Conservation (phyloP, 1,140 invertebrate species). For the Papilio glaucus region DNA sequence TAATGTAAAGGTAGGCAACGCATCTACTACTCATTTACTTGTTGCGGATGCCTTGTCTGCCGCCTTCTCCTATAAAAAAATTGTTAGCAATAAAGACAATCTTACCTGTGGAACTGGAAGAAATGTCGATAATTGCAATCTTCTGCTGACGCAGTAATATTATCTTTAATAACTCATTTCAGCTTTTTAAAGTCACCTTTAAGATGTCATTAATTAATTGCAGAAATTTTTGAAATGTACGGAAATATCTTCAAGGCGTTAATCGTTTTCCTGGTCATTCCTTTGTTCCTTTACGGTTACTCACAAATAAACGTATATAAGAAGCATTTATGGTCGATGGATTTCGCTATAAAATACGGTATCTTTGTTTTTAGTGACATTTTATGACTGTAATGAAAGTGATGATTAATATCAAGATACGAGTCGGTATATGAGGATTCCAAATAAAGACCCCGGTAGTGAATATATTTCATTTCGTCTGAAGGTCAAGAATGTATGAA, state of each 20-base stretch:
- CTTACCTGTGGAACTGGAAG: background rate
- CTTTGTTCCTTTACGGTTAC: conserved; percentile 26
- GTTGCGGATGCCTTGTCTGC: too few relatives aligned
- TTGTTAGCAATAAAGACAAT: background rate
- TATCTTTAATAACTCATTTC: conserved; percentile 17
- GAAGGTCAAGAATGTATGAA: conserved; percentile 18
- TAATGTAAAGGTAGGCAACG: too few relatives aligned
- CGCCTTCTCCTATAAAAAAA: background rate
- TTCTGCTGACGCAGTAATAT: background rate
- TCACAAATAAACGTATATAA: background rate
- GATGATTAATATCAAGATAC: conserved; percentile 25
- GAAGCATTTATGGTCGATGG: conserved; percentile 10
- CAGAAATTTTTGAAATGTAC: conserved; percentile 20
- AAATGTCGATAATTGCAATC: background rate
- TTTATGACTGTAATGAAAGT: conserved; percentile 31
- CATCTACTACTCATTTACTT: too few relatives aligned
- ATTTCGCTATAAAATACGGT: background rate
- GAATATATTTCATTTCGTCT: conserved; percentile 27
- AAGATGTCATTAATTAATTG: conserved; percentile 22
- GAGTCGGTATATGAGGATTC: conserved; percentile 13
- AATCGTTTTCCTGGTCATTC: conserved; percentile 24
- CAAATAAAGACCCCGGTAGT: conserved; percentile 35
- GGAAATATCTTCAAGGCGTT: conserved; percentile 24
- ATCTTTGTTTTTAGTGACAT: conserved; percentile 33
- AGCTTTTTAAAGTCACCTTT: background rate